Percentiles rank a stretch among this genome's conserved stretches.
These are phyloP conservation scores for Haliclona indistincta DNA, from an alignment of 37 sponge, comb jelly and placozoan genomes.

Conservation along the genomic window DNA sequence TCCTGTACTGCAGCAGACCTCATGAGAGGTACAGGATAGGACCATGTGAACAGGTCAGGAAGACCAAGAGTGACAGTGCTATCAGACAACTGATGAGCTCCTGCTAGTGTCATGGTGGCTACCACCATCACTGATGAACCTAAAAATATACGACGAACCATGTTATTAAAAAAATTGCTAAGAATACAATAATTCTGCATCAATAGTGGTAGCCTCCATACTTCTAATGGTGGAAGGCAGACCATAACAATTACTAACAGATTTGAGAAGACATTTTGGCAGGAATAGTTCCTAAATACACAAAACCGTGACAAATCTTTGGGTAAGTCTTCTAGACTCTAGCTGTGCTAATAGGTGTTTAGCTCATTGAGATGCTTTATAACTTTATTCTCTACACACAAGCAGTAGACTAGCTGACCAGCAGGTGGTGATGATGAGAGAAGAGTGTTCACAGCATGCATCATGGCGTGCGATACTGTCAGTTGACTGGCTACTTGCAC, in stretches of 20 bases:
- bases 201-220: too few relatives aligned
- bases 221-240: too few relatives aligned
- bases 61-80: constrained; percentile 15
- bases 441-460: constrained; percentile 69
- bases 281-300: not conserved
- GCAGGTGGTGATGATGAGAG: constrained; percentile 45
- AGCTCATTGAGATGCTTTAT: not conserved
- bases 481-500: constrained; percentile 38
- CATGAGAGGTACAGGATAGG: constrained; percentile 44
- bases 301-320: too few relatives aligned
- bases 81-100: constrained; percentile 5
- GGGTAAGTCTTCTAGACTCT: too few relatives aligned
- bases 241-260: too few relatives aligned
- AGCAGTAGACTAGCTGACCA: constrained; percentile 6
- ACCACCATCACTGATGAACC: constrained; percentile 41
- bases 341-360: not conserved
- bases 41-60: constrained; percentile 36
- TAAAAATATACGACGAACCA: not conserved
- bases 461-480: constrained; percentile 47
- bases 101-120: constrained; percentile 45
- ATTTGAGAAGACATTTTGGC: too few relatives aligned
- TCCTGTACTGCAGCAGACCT: not conserved
- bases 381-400: not conserved
- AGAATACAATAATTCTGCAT: too few relatives aligned
- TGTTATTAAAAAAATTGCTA: not conserved